phyloP scores from a whole-genome alignment of 2,113 vertebrate genomes.

The Cryptoleucopteryx plumbea region DNA sequence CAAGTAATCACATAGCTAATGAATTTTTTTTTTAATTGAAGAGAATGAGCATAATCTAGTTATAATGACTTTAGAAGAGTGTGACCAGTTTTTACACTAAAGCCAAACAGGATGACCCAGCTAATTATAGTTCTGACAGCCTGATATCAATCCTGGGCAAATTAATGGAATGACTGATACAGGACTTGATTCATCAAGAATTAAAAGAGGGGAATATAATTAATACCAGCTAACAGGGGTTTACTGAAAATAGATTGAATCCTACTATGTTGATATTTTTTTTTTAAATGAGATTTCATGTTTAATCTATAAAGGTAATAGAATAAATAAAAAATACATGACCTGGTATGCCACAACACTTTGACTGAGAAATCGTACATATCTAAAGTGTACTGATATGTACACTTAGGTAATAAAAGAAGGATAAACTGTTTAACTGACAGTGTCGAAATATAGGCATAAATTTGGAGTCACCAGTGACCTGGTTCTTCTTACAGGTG shows the following conservation, averaged over 20 bases:
- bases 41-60: not conserved
- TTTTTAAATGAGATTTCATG: not conserved
- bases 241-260: not conserved
- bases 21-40: not conserved
- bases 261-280: not conserved
- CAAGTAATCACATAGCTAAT: not conserved
- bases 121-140: not conserved
- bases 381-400: not conserved
- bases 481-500: not conserved
- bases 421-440: not conserved
- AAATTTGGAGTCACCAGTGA: not conserved
- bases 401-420: not conserved
- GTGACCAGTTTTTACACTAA: not conserved
- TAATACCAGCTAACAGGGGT: not conserved
- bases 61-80: not conserved
- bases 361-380: not conserved
- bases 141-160: not conserved
- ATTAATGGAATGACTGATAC: not conserved
- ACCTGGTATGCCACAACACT: not conserved
- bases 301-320: not conserved
- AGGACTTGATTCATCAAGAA: not conserved
- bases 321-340: not conserved
- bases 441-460: not conserved
- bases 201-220: not conserved
- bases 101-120: not conserved